These are phyloP conservation scores for Sibirionetta formosa DNA, from an alignment of 2,797 vertebrate genomes.

Conservation along the genomic window DNA sequence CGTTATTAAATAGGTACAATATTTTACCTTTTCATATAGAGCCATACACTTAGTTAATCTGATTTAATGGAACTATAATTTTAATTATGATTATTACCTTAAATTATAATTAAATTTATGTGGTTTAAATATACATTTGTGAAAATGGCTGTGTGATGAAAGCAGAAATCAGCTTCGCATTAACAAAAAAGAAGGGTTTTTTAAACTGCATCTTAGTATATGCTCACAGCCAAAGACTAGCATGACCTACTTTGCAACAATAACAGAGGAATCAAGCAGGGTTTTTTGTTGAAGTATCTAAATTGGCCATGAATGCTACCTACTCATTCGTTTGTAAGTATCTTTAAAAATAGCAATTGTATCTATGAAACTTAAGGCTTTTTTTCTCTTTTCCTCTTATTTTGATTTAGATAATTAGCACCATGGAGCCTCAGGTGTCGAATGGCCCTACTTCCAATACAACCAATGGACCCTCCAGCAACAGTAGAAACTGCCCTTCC, in stretches of 20 bases:
- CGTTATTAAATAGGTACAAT: constrained; percentile 86
- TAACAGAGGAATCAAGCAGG: constrained; percentile 76
- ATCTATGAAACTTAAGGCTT: constrained; percentile 61
- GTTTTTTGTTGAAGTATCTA: constrained; percentile 73
- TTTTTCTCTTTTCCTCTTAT: neutral
- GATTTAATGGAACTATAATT: constrained; percentile 86
- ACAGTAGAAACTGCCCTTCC: constrained; percentile 98
- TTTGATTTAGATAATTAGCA: constrained; percentile 96
- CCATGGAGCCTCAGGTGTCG: constrained; percentile 99
- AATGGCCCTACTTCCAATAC: constrained; percentile 97
- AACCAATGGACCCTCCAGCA: constrained; percentile 96
- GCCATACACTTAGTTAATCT: constrained; percentile 82
- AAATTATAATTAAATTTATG: constrained; percentile 86
- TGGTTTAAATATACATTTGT: constrained; percentile 86
- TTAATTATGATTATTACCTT: constrained; percentile 87
- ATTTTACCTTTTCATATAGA: constrained; percentile 82
- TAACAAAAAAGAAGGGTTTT: constrained; percentile 80
- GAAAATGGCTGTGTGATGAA: constrained; percentile 83
- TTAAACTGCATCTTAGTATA: constrained; percentile 80
- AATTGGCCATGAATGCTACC: constrained; percentile 77
- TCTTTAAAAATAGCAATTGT: constrained; percentile 77
- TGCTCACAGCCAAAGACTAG: constrained; percentile 79
- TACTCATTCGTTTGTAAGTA: constrained; percentile 71
- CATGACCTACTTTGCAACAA: constrained; percentile 82
- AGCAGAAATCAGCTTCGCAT: constrained; percentile 84